A percentile compares a stretch with the other conserved stretches of the same genome.
phyloP scores from a whole-genome alignment of 2,888 invertebrate genomes.

The Ligdia adustata region DNA sequence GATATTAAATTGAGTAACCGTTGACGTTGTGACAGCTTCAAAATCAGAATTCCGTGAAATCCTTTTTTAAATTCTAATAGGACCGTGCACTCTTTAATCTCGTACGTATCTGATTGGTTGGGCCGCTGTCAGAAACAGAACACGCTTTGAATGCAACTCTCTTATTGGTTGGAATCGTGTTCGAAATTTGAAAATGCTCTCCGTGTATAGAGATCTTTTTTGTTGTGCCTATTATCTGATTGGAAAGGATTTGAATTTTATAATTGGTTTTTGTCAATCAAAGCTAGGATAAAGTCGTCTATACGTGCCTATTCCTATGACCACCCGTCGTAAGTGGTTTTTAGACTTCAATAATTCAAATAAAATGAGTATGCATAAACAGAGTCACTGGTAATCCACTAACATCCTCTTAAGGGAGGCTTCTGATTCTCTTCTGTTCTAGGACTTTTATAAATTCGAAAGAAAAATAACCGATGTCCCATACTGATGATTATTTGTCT shows the following conservation, averaged over 20 bases:
- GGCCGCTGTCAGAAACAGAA: slow-evolving; percentile 76
- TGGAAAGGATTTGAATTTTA: slow-evolving; percentile 51
- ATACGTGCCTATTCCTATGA: too few relatives aligned
- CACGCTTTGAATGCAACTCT: slow-evolving; percentile 69
- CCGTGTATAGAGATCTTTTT: slow-evolving; percentile 48
- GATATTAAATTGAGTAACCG: neutral
- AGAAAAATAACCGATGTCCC: too few relatives aligned
- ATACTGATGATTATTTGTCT: too few relatives aligned
- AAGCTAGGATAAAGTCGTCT: too few relatives aligned
- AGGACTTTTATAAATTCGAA: too few relatives aligned
- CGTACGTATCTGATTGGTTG: slow-evolving; percentile 75
- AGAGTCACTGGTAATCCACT: too few relatives aligned
- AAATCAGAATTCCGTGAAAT: slow-evolving; percentile 30
- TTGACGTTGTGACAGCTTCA: slow-evolving; percentile 17
- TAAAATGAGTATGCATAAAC: too few relatives aligned
- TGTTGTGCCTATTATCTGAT: slow-evolving; percentile 47
- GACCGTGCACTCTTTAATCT: slow-evolving; percentile 68
- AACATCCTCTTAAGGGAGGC: too few relatives aligned
- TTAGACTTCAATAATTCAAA: too few relatives aligned
- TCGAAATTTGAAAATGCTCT: slow-evolving; percentile 59
- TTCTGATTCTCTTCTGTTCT: too few relatives aligned
- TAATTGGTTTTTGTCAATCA: slow-evolving; percentile 57
- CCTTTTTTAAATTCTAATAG: slow-evolving; percentile 69
- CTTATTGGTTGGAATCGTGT: slow-evolving; percentile 61
- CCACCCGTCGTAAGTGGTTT: too few relatives aligned